Conservation (phyloP, 2,888 invertebrate genomes). For the Drosophila putrida region DNA sequence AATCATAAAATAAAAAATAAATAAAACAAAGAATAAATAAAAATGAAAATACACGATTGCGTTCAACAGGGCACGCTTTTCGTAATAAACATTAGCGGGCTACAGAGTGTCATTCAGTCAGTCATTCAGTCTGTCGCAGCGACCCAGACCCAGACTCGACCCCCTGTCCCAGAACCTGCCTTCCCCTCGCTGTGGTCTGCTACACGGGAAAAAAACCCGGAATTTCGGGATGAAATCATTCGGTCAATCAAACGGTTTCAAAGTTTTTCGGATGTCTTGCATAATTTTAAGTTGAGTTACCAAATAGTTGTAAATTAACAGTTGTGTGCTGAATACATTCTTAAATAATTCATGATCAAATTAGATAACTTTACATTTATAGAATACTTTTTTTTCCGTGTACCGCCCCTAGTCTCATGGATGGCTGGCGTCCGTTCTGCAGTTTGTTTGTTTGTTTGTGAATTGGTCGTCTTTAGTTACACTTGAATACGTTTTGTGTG, state of each 20-base stretch:
- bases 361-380: too few species aligned
- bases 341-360: too few species aligned
- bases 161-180: conserved; percentile 5
- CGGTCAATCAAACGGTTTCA: too few species aligned
- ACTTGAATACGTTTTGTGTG: conserved; percentile 71
- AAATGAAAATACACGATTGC: conserved; percentile 70
- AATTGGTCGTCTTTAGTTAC: conserved; percentile 80
- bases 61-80: conserved; percentile 81
- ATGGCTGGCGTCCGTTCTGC: conserved; percentile 69
- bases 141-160: conserved; percentile 21
- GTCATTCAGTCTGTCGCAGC: conserved; percentile 28
- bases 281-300: too few species aligned
- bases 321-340: too few species aligned
- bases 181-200: conserved; percentile 12
- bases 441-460: conserved; percentile 65
- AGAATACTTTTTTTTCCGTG: not conserved
- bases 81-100: conserved; percentile 78
- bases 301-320: too few species aligned
- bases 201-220: not conserved
- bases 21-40: conserved; percentile 53
- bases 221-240: too few species aligned
- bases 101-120: conserved; percentile 31
- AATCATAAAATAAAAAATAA: conserved; percentile 51
- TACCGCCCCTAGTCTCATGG: conserved; percentile 56
- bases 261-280: too few species aligned